phyloP scores from a whole-genome alignment of 2,113 vertebrate genomes.

The Grus americana region DNA sequence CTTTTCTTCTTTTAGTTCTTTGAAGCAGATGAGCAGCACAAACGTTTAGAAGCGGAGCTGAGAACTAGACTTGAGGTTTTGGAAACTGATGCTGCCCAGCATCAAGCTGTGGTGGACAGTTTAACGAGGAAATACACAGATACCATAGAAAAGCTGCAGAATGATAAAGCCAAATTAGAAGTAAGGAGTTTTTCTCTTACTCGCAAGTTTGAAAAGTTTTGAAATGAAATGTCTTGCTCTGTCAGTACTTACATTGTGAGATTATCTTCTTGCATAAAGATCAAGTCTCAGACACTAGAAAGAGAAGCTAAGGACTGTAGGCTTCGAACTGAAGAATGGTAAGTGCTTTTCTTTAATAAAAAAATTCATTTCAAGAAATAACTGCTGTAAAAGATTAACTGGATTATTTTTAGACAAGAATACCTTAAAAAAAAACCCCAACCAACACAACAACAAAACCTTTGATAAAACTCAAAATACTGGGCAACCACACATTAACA shows the following conservation, averaged over 20 bases:
- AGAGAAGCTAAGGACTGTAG: slow-evolving; percentile 94
- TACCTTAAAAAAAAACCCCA: not conserved
- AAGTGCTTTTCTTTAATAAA: slow-evolving; percentile 50
- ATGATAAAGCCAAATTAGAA: slow-evolving; percentile 91
- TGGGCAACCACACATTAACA: not conserved
- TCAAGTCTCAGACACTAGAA: slow-evolving; percentile 92
- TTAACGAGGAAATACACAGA: slow-evolving; percentile 88
- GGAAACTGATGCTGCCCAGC: slow-evolving; percentile 85
- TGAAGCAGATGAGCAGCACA: slow-evolving; percentile 93
- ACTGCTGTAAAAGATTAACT: not conserved
- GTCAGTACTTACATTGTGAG: slow-evolving; percentile 20
- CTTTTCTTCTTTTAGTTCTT: slow-evolving; percentile 81
- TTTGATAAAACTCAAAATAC: not conserved
- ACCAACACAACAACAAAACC: not conserved
- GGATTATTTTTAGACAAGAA: not conserved
- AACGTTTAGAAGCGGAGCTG: slow-evolving; percentile 84
- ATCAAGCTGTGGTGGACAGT: slow-evolving; percentile 86
- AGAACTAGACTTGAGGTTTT: slow-evolving; percentile 80
- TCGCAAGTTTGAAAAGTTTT: slow-evolving; percentile 28
- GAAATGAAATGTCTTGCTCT: slow-evolving; percentile 1
- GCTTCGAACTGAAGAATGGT: slow-evolving; percentile 94
- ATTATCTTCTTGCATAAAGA: slow-evolving; percentile 75
- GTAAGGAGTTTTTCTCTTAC: slow-evolving; percentile 70
- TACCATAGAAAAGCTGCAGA: slow-evolving; percentile 92
- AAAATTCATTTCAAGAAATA: not conserved